Evolutionary conservation across 2,888 invertebrate species (phyloP).

Genomic region (Sclerodermus sp.): DNA sequence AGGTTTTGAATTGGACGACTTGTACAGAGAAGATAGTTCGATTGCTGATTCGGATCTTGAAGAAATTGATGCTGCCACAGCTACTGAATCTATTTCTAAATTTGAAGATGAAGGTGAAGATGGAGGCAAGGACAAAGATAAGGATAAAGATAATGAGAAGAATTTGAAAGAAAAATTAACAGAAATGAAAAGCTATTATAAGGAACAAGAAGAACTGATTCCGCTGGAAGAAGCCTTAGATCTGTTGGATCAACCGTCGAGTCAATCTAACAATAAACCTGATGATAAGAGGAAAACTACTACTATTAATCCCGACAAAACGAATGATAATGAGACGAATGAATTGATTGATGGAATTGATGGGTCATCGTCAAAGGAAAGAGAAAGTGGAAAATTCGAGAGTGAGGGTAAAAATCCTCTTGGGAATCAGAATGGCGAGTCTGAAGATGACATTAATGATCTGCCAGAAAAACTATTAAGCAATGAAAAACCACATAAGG

Average conservation of each 20-base stretch:
- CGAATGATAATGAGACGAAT: conserved; percentile 2
- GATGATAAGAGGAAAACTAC: too few species aligned
- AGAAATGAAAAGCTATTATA: conserved; percentile 10
- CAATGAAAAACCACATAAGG: conserved; percentile 48
- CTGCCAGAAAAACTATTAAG: conserved; percentile 55
- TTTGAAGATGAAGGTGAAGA: conserved; percentile 5
- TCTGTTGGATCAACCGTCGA: conserved; percentile 38
- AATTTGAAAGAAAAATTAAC: conserved; percentile 17
- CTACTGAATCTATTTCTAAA: too few species aligned
- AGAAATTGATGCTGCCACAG: conserved; percentile 17
- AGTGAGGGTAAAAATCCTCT: neutral
- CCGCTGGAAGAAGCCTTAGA: conserved; percentile 48
- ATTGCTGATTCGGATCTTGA: conserved; percentile 44
- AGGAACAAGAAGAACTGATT: conserved; percentile 34
- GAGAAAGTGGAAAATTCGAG: neutral
- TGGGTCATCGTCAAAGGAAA: conserved; percentile 1
- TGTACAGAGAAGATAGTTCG: conserved; percentile 50
- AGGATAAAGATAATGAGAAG: conserved; percentile 25
- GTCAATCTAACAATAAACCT: conserved; percentile 23
- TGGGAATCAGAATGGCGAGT: conserved; percentile 19
- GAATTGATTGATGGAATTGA: neutral
- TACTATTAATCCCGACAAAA: too few species aligned
- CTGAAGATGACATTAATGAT: conserved; percentile 45
- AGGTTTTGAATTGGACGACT: conserved; percentile 41
- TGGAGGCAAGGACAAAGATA: conserved; percentile 3